phyloP scores from a whole-genome alignment of 2,113 vertebrate genomes.

The Ailuropoda melanoleuca region DNA sequence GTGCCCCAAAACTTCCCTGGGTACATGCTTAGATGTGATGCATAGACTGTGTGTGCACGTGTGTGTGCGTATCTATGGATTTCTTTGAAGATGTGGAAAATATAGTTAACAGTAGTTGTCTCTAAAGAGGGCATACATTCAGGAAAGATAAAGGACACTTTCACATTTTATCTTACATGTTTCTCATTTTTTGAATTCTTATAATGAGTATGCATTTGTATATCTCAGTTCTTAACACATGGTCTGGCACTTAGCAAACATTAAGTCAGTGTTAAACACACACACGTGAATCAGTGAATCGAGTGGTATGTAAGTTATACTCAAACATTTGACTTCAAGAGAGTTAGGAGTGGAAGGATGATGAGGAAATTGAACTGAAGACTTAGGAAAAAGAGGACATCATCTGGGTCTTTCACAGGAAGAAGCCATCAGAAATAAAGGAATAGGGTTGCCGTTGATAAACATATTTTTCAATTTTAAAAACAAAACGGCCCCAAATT shows the following conservation, averaged over 20 bases:
- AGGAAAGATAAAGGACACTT: neutral
- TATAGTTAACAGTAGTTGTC: neutral
- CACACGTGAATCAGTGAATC: neutral
- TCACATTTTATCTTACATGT: neutral
- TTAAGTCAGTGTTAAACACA: neutral
- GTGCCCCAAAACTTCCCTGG: neutral
- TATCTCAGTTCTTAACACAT: neutral
- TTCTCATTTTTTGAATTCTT: conserved; percentile 25
- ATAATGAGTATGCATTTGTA: neutral
- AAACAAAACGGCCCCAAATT: neutral
- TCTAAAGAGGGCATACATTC: neutral
- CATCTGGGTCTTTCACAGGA: neutral
- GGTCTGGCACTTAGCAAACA: neutral
- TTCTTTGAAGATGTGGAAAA: conserved; percentile 23
- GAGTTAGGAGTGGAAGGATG: neutral
- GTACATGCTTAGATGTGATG: neutral
- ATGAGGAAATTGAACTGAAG: neutral
- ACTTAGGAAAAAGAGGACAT: neutral
- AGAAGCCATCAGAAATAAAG: neutral
- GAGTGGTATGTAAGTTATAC: neutral
- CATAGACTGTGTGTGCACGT: neutral
- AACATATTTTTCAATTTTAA: neutral
- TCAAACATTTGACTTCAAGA: neutral
- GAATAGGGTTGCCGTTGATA: neutral
- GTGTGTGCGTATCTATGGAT: neutral